Conservation (phyloP, 2,797 vertebrate genomes). For the Lacerta agilis region DNA sequence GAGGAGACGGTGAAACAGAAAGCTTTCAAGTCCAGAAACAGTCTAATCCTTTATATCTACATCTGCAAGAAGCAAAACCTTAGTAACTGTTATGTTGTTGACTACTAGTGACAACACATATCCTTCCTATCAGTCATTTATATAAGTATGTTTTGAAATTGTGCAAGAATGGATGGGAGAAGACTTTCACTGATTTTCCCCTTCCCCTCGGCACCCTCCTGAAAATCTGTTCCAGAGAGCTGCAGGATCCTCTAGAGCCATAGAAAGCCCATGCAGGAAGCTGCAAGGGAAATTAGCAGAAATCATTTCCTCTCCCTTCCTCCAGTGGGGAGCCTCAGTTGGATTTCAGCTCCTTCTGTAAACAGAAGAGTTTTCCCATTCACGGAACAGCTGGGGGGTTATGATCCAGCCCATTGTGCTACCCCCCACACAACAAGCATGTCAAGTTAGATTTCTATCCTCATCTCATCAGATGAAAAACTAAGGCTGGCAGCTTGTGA, state of each 20-base stretch:
- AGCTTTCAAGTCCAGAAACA: constrained; percentile 50
- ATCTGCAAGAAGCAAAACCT: background rate
- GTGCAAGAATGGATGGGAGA: background rate
- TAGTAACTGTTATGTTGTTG: background rate
- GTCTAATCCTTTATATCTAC: constrained; percentile 41
- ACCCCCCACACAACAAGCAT: background rate
- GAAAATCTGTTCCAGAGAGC: background rate
- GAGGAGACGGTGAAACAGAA: constrained; percentile 59
- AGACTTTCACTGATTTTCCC: background rate
- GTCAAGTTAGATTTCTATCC: background rate
- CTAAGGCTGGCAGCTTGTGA: background rate
- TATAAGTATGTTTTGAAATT: background rate
- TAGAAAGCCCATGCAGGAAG: background rate
- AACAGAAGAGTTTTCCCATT: background rate
- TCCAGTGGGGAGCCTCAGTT: background rate
- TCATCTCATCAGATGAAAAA: background rate
- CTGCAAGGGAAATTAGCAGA: background rate
- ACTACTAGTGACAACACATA: background rate
- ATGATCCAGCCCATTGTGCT: background rate
- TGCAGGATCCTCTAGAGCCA: background rate
- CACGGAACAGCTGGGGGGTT: background rate
- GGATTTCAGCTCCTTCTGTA: background rate
- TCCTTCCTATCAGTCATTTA: background rate
- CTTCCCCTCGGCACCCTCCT: background rate
- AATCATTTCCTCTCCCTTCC: background rate